A percentile compares a stretch with the other conserved stretches of the same genome.
These are phyloP conservation scores for Eledona agricola DNA, from an alignment of 2,888 invertebrate genomes.

Conservation along the genomic window DNA sequence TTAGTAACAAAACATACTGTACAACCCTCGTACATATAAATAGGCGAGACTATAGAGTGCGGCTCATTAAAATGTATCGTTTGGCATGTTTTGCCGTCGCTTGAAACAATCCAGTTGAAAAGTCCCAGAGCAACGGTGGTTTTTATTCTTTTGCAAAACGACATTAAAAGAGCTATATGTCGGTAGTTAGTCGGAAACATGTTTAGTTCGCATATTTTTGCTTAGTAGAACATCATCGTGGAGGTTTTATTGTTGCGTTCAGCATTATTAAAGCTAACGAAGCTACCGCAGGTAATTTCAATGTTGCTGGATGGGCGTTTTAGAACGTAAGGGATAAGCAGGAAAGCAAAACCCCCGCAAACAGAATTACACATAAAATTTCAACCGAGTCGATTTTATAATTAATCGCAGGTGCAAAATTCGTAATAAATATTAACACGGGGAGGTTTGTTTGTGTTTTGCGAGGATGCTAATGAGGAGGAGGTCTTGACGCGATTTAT, in stretches of 20 bases:
- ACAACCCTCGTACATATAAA: too few relatives aligned
- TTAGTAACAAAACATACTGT: too few relatives aligned
- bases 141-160: constrained; percentile 2
- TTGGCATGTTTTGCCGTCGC: too few relatives aligned
- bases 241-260: constrained; percentile 25
- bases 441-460: constrained; percentile 5
- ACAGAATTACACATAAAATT: constrained; percentile 1
- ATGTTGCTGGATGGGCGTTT: constrained; percentile 16
- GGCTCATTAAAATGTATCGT: too few relatives aligned
- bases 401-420: not conserved
- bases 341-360: not conserved
- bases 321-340: constrained; percentile 16
- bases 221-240: constrained; percentile 7
- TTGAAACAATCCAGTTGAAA: too few relatives aligned
- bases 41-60: too few relatives aligned
- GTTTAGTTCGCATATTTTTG: constrained; percentile 27
- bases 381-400: constrained; percentile 4
- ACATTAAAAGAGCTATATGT: constrained; percentile 14
- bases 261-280: constrained; percentile 29
- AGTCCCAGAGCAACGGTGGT: too few relatives aligned
- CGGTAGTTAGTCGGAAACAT: constrained; percentile 18
- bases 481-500: constrained; percentile 14
- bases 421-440: not conserved
- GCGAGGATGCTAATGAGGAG: constrained; percentile 10
- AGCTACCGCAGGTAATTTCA: constrained; percentile 19